A percentile compares a stretch with the other conserved stretches of the same genome.
phyloP scores from a whole-genome alignment of 2,797 vertebrate species.

The Tadarida brasiliensis region DNA sequence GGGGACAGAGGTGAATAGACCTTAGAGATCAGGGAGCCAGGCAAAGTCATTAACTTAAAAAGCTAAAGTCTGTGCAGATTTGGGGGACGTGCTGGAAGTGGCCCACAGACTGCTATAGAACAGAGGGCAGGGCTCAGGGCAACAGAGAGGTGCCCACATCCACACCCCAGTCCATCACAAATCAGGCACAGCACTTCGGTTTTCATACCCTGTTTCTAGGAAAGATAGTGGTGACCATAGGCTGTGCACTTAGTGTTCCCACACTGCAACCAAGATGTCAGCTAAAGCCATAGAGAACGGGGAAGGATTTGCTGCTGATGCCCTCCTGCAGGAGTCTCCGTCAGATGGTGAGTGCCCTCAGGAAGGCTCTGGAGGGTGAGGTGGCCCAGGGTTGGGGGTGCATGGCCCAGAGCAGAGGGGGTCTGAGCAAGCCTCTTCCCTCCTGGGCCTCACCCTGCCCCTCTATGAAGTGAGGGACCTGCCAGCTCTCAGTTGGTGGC shows the following conservation, averaged over 20 bases:
- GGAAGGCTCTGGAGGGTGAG: neutral
- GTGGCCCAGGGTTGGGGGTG: neutral
- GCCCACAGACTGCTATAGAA: neutral
- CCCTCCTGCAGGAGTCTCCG: neutral
- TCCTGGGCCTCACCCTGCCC: neutral
- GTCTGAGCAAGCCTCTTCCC: neutral
- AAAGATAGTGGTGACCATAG: neutral
- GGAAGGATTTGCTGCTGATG: accelerated
- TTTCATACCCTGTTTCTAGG: neutral
- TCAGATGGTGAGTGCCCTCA: neutral
- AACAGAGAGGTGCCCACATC: neutral
- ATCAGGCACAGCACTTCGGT: neutral
- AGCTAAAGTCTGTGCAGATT: neutral
- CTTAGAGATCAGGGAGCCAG: neutral
- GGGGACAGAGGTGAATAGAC: neutral
- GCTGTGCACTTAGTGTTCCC: neutral
- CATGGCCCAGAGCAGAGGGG: neutral
- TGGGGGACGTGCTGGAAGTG: neutral
- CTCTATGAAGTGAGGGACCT: neutral
- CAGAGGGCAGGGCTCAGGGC: neutral
- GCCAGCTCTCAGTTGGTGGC: neutral
- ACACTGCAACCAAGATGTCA: neutral
- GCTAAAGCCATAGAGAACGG: neutral
- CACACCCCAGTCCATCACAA: too few relatives aligned
- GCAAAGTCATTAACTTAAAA: neutral